Base-by-base conservation (phyloP, 2,113 vertebrate species). In the Anarrhichthys ocellatus region DNA sequence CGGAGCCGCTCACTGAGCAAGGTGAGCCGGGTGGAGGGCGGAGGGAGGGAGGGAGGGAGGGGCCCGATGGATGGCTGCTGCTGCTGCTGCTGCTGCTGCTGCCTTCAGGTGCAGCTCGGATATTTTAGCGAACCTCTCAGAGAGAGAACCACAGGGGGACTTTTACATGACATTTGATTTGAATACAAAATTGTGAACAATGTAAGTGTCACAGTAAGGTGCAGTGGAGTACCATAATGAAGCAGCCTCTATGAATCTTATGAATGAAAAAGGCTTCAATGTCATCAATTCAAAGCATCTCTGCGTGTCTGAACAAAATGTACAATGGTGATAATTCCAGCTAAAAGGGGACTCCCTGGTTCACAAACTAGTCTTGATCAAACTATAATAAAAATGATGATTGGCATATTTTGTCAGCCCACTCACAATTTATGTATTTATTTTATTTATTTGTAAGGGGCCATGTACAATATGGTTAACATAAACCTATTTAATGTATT, bases 51-150 rank as follows among this genome's bases (percentile, higher is more conserved):
- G 14, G 77, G 36, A 15, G 4, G 29, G 46, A 17, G 44, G 44
- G 15, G n/a, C 11, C 3, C 9, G 48, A 1, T 10, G 48, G 20
- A 34, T 46, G n/a, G 54, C 34, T 17, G 81, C 32, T 62, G 80
- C 61, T 17, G 81, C 32, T 62, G 80, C 61, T 42, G 46, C 8
- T n/a, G n/a, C 27, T 27, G 1, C 27, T 59, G 66, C 15, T 85
- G 80, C 87, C 20, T 87, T 88, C 81, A 86, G 17, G 71, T 11
- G 48, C 73, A 20, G 80, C 65, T 59, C 61, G 62, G 77, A 87
- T 66, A 78, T 32, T 34, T 34, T n/a, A 10, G 1, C 0, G 36
- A n/a, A 15, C 7, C 15, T 1, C 10, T 27, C 36, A 59, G 2
- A 32, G 5, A 22, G 56, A 11, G 17, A 44, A 34, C 59, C 14